Evolutionary conservation across 2,113 vertebrate species (phyloP).

Genomic region (Todiramphus chloris): DNA sequence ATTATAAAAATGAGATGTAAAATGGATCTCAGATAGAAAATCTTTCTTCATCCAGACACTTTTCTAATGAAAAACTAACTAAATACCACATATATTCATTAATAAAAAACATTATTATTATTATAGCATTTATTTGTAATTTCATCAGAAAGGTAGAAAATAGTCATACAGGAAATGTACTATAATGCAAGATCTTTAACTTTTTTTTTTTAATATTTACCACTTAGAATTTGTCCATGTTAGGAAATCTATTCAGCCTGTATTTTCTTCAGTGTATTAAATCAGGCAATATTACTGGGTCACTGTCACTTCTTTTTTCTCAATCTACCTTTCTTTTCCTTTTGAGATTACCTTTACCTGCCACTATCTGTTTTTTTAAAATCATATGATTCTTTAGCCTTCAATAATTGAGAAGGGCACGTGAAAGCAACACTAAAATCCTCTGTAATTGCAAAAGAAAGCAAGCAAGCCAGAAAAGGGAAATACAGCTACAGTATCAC

Average conservation of each 20-base stretch:
- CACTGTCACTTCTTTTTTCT: neutral
- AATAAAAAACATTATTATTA: neutral
- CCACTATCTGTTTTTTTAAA: neutral
- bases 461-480: neutral
- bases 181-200: fast-evolving
- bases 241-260: neutral
- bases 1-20: neutral
- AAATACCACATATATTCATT: neutral
- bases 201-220: neutral
- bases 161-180: neutral
- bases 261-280: neutral
- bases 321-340: neutral
- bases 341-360: neutral
- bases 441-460: neutral
- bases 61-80: neutral
- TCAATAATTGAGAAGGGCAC: neutral
- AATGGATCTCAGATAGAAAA: neutral
- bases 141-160: neutral
- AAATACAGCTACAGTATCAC: neutral
- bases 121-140: neutral
- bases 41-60: neutral
- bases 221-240: neutral
- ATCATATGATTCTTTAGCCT: neutral
- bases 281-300: neutral
- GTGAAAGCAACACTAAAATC: neutral